These are phyloP conservation scores for Oscheius onirici DNA, from an alignment of 2,888 invertebrate genomes.

Conservation along the genomic window DNA sequence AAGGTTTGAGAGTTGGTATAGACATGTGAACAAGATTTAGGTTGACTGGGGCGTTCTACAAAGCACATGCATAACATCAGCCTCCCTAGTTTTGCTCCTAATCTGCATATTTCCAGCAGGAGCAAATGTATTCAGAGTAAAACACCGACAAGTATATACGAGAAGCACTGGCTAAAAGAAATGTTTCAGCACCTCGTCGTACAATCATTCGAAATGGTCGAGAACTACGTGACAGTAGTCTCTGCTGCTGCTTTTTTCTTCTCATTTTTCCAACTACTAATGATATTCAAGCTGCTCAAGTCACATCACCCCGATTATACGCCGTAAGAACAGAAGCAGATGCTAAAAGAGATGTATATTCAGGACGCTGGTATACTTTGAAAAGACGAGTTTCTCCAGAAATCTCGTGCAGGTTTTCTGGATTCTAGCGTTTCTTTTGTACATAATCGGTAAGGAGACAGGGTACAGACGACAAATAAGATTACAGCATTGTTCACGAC, in stretches of 20 bases:
- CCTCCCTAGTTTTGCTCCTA: conserved; percentile 8
- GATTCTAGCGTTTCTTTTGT: conserved; percentile 44
- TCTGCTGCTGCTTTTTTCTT: conserved; percentile 45
- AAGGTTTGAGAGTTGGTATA: neutral
- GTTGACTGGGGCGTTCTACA: conserved; percentile 20
- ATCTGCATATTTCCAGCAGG: conserved; percentile 15
- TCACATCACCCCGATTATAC: conserved; percentile 22
- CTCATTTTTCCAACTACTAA: conserved; percentile 44
- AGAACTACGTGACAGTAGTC: conserved; percentile 42
- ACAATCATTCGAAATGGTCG: conserved; percentile 39
- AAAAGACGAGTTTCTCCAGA: conserved; percentile 43
- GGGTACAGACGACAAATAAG: neutral
- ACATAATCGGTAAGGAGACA: conserved; percentile 35
- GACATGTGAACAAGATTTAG: neutral
- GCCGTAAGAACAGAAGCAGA: neutral
- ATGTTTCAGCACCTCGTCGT: neutral
- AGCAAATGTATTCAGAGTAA: neutral
- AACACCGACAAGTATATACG: conserved; percentile 14
- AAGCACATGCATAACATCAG: neutral
- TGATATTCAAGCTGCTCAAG: conserved; percentile 41
- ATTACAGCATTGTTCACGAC: conserved; percentile 47
- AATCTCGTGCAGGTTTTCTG: conserved; percentile 51
- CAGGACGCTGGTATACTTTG: conserved; percentile 45
- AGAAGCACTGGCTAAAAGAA: conserved; percentile 32
- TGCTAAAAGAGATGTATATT: conserved; percentile 8